Evolutionary conservation across 2,888 invertebrate genomes (phyloP).

Genomic region (Phania funesta): DNA sequence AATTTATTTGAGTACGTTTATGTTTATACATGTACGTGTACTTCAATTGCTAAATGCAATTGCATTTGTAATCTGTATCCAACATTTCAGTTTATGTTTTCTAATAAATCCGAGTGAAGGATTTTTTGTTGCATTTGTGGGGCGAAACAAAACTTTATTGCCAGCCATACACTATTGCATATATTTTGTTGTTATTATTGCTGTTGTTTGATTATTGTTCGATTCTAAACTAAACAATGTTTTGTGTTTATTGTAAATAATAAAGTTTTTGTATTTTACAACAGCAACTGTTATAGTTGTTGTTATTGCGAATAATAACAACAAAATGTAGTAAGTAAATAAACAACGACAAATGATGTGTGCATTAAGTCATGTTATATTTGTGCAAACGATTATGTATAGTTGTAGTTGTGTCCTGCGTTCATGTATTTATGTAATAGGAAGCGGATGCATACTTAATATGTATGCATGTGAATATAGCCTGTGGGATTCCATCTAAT

Average conservation of each 20-base stretch:
- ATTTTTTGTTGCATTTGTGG: slow-evolving; percentile 49
- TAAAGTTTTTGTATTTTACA: slow-evolving; percentile 26
- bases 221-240: slow-evolving; percentile 31
- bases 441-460: slow-evolving; percentile 9
- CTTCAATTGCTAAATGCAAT: slow-evolving; percentile 10
- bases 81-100: slow-evolving; percentile 40
- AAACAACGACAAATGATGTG: slow-evolving; percentile 53
- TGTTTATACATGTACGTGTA: background rate
- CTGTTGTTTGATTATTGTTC: slow-evolving; percentile 53
- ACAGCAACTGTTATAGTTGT: slow-evolving; percentile 18
- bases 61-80: slow-evolving; percentile 6
- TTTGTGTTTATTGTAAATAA: slow-evolving; percentile 43
- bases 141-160: too few relatives aligned
- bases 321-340: slow-evolving; percentile 47
- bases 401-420: background rate
- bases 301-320: slow-evolving; percentile 42
- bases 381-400: slow-evolving; percentile 11
- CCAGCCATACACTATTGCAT: too few relatives aligned
- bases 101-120: slow-evolving; percentile 43
- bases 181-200: background rate
- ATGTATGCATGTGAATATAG: background rate
- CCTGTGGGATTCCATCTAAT: background rate
- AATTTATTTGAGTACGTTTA: background rate
- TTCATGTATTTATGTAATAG: background rate
- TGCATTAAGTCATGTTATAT: slow-evolving; percentile 52